Conservation (phyloP, 2,888 invertebrate species). For the Drosophila tripunctata region DNA sequence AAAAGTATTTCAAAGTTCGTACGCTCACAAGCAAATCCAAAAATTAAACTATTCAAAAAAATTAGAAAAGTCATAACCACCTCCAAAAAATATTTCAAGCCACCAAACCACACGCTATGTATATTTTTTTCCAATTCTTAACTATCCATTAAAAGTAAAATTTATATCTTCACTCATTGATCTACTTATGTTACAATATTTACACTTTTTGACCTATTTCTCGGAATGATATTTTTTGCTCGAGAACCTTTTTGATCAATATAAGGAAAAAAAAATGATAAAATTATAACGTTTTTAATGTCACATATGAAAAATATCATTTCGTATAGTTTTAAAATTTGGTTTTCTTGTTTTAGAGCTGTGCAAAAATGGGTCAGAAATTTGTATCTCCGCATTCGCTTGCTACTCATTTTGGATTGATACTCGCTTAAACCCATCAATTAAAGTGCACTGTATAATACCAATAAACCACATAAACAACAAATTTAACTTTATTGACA, state of each 20-base stretch:
- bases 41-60: not conserved
- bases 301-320: conserved; percentile 66
- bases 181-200: conserved; percentile 17
- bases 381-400: conserved; percentile 60
- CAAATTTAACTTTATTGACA: conserved; percentile 10
- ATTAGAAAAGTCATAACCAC: conserved; percentile 7
- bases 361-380: conserved; percentile 54
- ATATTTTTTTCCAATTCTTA: conserved; percentile 5
- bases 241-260: conserved; percentile 73
- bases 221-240: conserved; percentile 84
- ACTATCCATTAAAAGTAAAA: conserved; percentile 2
- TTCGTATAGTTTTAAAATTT: conserved; percentile 33
- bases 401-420: conserved; percentile 49
- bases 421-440: conserved; percentile 21
- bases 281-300: conserved; percentile 16
- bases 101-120: conserved; percentile 20
- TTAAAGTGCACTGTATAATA: conserved; percentile 37
- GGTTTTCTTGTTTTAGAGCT: conserved; percentile 22
- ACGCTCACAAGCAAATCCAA: conserved; percentile 12
- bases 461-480: conserved; percentile 26
- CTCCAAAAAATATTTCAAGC: not conserved
- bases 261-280: conserved; percentile 31
- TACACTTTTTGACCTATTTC: conserved; percentile 79
- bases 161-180: conserved; percentile 29
- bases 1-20: conserved; percentile 14